phyloP scores from a whole-genome alignment of 2,888 invertebrate genomes.

The Charanyca ferruginea region DNA sequence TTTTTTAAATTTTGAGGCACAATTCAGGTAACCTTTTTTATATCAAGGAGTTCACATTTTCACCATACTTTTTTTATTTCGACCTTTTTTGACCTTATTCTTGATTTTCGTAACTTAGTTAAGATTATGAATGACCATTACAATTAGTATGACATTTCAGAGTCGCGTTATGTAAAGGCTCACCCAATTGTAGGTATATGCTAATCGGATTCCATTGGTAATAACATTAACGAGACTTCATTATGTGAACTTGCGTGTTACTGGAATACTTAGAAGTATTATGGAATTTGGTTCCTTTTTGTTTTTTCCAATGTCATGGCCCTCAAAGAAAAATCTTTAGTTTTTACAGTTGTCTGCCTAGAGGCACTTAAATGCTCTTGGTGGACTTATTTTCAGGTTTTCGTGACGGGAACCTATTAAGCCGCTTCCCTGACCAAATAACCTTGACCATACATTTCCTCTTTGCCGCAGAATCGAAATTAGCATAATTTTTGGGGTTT shows the following conservation, averaged over 20 bases:
- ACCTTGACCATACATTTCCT: no score
- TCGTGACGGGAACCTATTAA: no score
- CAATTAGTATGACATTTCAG: slow-evolving; percentile 49
- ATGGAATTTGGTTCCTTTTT: slow-evolving; percentile 10
- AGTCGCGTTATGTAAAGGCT: slow-evolving; percentile 65
- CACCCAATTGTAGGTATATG: slow-evolving; percentile 73
- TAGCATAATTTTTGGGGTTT: no score
- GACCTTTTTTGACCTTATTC: slow-evolving; percentile 43
- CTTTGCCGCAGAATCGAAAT: no score
- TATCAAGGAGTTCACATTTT: background rate
- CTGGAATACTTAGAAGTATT: slow-evolving; percentile 48
- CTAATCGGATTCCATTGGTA: slow-evolving; percentile 77
- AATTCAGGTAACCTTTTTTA: no score
- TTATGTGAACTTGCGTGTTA: slow-evolving; percentile 52
- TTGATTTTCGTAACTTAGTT: slow-evolving; percentile 53
- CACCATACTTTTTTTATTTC: no score
- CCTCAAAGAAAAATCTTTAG: background rate
- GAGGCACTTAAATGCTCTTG: background rate
- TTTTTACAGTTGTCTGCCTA: background rate
- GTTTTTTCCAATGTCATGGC: background rate
- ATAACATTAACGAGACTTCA: slow-evolving; percentile 74
- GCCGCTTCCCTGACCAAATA: no score
- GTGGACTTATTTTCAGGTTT: background rate
- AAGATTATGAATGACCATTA: slow-evolving; percentile 39
- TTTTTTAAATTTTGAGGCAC: no score